These are phyloP conservation scores for Andricus curvator DNA, from an alignment of 2,888 invertebrate genomes.

Conservation along the genomic window DNA sequence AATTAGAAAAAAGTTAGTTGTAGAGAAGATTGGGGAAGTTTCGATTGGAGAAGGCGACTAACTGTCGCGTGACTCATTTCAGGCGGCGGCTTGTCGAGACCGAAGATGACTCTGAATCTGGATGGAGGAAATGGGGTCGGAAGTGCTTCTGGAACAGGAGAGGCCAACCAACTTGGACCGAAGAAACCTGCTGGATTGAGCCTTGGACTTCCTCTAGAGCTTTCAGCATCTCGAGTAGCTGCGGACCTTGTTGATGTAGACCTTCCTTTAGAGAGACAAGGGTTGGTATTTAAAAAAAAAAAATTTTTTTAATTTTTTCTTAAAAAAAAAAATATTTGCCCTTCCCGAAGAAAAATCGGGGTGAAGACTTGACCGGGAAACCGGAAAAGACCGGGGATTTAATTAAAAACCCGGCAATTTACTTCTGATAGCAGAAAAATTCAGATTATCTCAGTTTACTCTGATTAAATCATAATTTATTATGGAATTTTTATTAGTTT, in stretches of 20 bases:
- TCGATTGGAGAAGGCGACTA: slow-evolving; percentile 61
- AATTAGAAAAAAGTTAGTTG: slow-evolving; percentile 1
- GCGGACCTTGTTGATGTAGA: slow-evolving; percentile 89
- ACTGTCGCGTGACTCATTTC: slow-evolving; percentile 72
- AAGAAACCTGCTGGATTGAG: slow-evolving; percentile 78
- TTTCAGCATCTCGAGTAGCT: slow-evolving; percentile 81
- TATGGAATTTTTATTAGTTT: no score
- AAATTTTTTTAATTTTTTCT: neutral
- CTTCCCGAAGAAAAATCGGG: no score
- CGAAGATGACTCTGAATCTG: slow-evolving; percentile 88
- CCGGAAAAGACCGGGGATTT: no score
- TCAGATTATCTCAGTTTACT: no score
- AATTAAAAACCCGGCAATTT: no score
- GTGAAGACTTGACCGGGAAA: no score
- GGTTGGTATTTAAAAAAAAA: slow-evolving; percentile 79
- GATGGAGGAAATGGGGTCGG: slow-evolving; percentile 67
- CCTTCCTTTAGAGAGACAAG: slow-evolving; percentile 92
- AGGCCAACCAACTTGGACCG: slow-evolving; percentile 60
- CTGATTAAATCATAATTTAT: no score
- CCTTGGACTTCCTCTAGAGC: slow-evolving; percentile 78
- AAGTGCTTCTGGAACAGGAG: slow-evolving; percentile 73
- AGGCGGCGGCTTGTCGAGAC: slow-evolving; percentile 79
- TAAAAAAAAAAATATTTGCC: no score
- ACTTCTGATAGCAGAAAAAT: no score
- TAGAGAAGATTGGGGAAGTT: slow-evolving; percentile 22